Evolutionary conservation across 2,888 invertebrate species (phyloP).

Genomic region (Lumbricus terrestris): DNA sequence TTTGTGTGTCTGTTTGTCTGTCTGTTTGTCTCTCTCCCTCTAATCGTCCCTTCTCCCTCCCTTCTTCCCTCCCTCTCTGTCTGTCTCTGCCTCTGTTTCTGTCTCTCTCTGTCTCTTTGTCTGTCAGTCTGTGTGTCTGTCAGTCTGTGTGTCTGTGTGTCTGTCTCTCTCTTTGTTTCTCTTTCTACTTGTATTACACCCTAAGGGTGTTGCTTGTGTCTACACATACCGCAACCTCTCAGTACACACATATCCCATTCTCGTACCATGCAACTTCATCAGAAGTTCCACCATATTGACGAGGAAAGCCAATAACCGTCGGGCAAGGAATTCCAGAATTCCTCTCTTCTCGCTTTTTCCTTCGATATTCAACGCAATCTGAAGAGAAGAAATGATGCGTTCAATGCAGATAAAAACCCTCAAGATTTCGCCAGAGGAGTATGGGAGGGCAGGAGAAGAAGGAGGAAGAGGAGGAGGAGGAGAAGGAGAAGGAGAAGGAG

Average conservation of each 20-base stretch:
- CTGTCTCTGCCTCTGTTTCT: no score
- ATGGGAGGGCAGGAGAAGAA: not conserved
- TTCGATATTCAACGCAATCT: not conserved
- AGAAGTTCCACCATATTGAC: not conserved
- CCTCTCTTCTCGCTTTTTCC: not conserved
- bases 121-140: not conserved
- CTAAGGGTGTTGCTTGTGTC: not conserved
- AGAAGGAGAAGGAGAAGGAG: no score
- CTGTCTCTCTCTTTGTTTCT: not conserved
- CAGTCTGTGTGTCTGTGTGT: not conserved
- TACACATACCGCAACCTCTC: not conserved
- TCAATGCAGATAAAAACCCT: not conserved
- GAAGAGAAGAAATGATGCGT: not conserved
- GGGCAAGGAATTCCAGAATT: not conserved
- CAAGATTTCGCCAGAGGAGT: not conserved
- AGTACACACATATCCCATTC: not conserved
- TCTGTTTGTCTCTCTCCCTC: no score
- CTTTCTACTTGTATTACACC: not conserved
- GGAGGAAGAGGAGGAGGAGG: not conserved
- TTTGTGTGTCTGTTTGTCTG: no score
- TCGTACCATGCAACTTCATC: not conserved
- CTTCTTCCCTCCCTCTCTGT: no score
- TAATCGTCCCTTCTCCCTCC: no score
- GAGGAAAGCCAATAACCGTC: not conserved
- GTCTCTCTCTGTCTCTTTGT: no score